Evolutionary conservation across 2,113 vertebrate species (phyloP), one percentile per base, ranked within the genome.

Genomic region (Ardeotis arabs): DNA sequence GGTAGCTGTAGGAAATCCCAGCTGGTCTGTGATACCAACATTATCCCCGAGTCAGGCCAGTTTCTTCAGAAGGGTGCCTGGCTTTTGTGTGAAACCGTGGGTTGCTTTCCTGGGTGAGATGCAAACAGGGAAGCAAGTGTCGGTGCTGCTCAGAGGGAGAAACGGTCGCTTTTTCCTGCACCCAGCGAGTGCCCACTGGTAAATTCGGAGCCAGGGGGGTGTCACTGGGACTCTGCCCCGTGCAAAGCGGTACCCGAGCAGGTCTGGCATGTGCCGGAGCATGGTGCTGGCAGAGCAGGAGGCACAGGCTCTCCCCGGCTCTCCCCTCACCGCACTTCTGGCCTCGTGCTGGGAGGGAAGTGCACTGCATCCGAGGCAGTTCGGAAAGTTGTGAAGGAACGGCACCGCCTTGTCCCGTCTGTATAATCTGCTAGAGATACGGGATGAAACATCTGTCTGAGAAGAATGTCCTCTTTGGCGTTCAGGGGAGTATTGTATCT

Each of bases 191-290:
- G 47, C 19, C 19, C 0, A 0, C 31, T 2, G 6, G 12, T 44
- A 28, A 63, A 3, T 37, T 17, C 1, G 7, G 77, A n/a, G 4
- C 2, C 0, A 2, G 37, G 21, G 29, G 20, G 53, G n/a, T 9
- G 18, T 25, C 20, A 2, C 24, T 44, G 22, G 50, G 41, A 29
- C 27, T 9, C 21, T 53, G 55, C 37, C 44, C 56, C 4, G 0
- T 5, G 33, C 27, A 22, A 47, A 28, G 45, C 2, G 3, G 2
- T 9, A 3, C 4, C 49, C 2, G 3, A 9, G 9, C 24, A 15
- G 27, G 28, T 0, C 2, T 3, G 3, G 28, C 25, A 13, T 0
- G 0, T 60, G 37, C 9, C 62, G 67, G 17, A 41, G 9, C 28
- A 18, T 13, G 1, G 20, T 16, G 37, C 29, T 3, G 11, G 14